These are phyloP conservation scores for Temnothorax curvispinosus DNA, from an alignment of 1,140 invertebrate species.

Conservation along the genomic window DNA sequence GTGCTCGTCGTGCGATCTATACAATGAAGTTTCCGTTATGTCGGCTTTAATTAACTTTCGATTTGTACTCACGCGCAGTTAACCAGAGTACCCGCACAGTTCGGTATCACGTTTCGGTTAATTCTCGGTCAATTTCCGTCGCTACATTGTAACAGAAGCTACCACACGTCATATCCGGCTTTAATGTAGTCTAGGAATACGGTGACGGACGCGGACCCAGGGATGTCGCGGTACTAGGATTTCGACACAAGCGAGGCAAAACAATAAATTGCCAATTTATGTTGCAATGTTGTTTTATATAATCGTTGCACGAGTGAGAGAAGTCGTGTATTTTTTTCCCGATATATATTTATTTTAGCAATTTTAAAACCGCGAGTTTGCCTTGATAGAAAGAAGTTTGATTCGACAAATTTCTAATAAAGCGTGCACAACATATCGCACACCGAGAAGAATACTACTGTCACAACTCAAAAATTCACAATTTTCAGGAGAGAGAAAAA, in stretches of 20 bases:
- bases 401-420: background rate
- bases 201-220: background rate
- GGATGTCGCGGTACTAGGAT: background rate
- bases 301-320: background rate
- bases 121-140: constrained; percentile 53
- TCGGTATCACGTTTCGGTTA: constrained; percentile 41
- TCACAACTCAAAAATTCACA: no score
- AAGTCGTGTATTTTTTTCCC: background rate
- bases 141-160: constrained; percentile 26
- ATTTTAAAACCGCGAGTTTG: background rate
- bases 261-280: background rate
- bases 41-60: constrained; percentile 61
- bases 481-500: no score
- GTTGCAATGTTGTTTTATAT: background rate
- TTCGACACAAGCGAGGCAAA: background rate
- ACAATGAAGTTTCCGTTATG: constrained; percentile 39
- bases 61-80: constrained; percentile 50
- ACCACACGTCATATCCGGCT: constrained; percentile 24
- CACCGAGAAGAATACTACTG: no score
- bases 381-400: background rate
- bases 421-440: background rate
- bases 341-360: background rate
- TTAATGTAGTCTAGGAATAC: constrained; percentile 13
- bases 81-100: constrained; percentile 3
- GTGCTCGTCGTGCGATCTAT: constrained; percentile 26